Conservation (phyloP, 2,888 invertebrate species). For the Biston betularia region DNA sequence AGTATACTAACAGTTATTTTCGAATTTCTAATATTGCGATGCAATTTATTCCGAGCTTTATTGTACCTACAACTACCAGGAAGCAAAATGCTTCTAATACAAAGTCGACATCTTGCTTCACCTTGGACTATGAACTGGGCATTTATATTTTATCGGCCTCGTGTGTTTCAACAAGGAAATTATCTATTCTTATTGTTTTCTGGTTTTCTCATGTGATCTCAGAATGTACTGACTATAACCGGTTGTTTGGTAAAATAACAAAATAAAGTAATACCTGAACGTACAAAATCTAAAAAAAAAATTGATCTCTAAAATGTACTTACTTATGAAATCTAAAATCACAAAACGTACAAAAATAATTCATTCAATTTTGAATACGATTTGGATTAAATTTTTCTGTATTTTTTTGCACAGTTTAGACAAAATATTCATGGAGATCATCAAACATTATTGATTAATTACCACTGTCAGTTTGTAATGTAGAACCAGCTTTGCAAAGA, state of each 20-base stretch:
- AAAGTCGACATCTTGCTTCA: slow-evolving; percentile 11
- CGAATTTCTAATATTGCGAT: not conserved
- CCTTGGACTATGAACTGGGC: slow-evolving; percentile 10
- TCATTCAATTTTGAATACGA: no score
- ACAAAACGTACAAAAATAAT: no score
- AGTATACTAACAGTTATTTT: no score
- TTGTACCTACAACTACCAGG: not conserved
- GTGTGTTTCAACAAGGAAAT: slow-evolving; percentile 3
- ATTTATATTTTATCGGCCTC: slow-evolving; percentile 2
- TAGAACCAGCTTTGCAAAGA: no score
- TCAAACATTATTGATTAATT: no score
- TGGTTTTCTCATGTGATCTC: not conserved
- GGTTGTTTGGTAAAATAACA: not conserved
- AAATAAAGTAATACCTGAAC: not conserved
- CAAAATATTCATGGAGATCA: no score
- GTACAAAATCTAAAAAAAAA: no score
- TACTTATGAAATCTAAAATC: no score
- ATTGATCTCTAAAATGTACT: no score
- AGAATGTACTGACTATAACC: not conserved
- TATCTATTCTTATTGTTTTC: not conserved
- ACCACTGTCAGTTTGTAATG: no score
- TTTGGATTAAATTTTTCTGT: no score
- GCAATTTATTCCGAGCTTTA: not conserved
- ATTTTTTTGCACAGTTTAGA: no score
- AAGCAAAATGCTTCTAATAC: not conserved